These are phyloP conservation scores for Cryptotermes secundus DNA, from an alignment of 1,140 invertebrate species.

Conservation along the genomic window DNA sequence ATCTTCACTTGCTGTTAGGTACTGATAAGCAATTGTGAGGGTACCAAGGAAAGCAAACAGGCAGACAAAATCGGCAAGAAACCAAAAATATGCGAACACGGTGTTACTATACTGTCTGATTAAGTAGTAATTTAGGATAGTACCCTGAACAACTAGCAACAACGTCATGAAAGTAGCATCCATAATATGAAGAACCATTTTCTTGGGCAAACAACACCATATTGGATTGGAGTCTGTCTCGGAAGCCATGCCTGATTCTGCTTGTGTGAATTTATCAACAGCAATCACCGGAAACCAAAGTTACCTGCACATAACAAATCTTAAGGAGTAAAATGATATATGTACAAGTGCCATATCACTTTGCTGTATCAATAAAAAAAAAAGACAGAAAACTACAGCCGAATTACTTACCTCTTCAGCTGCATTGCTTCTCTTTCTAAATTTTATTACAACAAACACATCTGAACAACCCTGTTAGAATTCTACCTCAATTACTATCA, in stretches of 20 bases:
- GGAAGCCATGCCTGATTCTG: neutral
- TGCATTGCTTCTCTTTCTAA: no score
- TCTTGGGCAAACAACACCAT: slow-evolving; percentile 15
- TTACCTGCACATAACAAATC: neutral
- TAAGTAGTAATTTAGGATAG: slow-evolving; percentile 49
- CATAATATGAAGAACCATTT: slow-evolving; percentile 37
- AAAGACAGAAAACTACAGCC: no score
- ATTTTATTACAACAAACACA: no score
- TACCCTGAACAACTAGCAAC: slow-evolving; percentile 46
- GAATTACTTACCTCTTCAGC: no score
- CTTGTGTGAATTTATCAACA: neutral
- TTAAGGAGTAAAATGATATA: neutral
- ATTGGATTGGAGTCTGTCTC: neutral
- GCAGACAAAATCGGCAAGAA: slow-evolving; percentile 49
- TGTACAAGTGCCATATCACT: neutral
- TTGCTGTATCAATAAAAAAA: no score
- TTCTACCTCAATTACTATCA: no score
- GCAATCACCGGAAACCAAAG: neutral
- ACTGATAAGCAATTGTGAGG: slow-evolving; percentile 44
- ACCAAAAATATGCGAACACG: slow-evolving; percentile 49
- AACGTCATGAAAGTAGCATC: slow-evolving; percentile 40
- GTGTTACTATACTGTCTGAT: slow-evolving; percentile 43
- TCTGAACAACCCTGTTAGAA: no score
- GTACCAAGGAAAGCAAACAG: slow-evolving; percentile 47
- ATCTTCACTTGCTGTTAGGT: slow-evolving; percentile 40